Base-by-base conservation (phyloP, 2,888 invertebrate genomes). In the Capitulum mitella region DNA sequence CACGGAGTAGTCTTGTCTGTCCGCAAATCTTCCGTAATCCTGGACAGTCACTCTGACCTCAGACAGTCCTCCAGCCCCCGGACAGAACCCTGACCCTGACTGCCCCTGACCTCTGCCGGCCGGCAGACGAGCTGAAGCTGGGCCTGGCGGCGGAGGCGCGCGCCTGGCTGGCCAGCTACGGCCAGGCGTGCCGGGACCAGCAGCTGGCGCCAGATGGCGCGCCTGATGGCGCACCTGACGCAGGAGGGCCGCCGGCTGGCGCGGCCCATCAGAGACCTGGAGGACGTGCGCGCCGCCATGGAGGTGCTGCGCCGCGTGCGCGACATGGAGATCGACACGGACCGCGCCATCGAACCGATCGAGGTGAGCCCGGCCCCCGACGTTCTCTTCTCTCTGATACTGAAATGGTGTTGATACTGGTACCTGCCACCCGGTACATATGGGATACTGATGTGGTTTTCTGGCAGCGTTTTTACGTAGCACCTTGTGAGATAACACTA, bases 311-410 rank as follows among this genome's bases (percentile, higher is more conserved):
- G 93, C 85, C 96, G 96, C 86, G 95, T 97, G 78, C 88, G 97
- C 10, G 96, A 97, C 83, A 94, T 95, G 84, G 97, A 98, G 86
- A 95, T 97, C 32, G 95, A 96, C 83, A 95, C 97, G 92, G 97
- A 98, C 84, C 87, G 97, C 77, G 91, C 91, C 84, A 96, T 98
- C 80, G 94, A 93, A 84, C 97, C 97, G 0, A 94, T 97, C 81
- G 97, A 97, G 89, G 93, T 91, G 84, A 80, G 64, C 51, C 1
- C 8, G 32, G n/a, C n/a, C n/a, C n/a, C n/a, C n/a, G n/a, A n/a
- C n/a, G n/a, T n/a, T n/a, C n/a, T n/a, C n/a, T n/a, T n/a, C n/a
- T n/a, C n/a, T n/a, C n/a, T n/a, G n/a, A n/a, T n/a, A n/a, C n/a
- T n/a, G n/a, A n/a, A n/a, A n/a, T n/a, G n/a, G n/a, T n/a, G n/a